Percentiles rank a stretch among this genome's conserved stretches.
Conservation (phyloP, 92 coral and sea anemone species). For the Chrysogorgia sp. region DNA sequence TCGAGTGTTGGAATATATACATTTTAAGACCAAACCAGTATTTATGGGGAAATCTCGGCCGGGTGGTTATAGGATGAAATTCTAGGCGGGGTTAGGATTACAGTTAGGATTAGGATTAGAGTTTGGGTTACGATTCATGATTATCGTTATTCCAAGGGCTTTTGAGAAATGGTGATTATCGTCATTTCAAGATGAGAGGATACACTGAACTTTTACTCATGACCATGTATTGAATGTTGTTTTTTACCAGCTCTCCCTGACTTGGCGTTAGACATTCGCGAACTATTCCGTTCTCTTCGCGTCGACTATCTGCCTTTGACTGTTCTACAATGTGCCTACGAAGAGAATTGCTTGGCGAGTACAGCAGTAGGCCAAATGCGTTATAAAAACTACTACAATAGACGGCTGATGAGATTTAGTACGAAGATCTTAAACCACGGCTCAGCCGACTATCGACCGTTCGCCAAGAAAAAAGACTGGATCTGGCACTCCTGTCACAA, state of each 20-base stretch:
- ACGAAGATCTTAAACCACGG: conserved; percentile 45
- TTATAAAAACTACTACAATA: not conserved
- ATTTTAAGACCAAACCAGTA: no score
- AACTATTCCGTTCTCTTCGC: conserved; percentile 7
- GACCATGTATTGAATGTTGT: not conserved
- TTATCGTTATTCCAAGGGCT: no score
- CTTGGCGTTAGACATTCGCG: conserved; percentile 40
- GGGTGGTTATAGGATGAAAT: no score
- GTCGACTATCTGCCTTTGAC: conserved; percentile 41
- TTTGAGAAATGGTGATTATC: not conserved
- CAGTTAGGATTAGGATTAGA: no score
- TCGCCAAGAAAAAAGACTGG: conserved; percentile 54
- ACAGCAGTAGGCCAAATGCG: conserved; percentile 25
- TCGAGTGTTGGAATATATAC: no score
- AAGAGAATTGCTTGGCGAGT: conserved; percentile 57
- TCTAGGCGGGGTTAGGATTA: no score
- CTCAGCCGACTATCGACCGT: conserved; percentile 53
- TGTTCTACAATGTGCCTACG: conserved; percentile 47
- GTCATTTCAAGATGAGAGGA: no score
- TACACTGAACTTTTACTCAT: not conserved
- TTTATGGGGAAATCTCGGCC: no score
- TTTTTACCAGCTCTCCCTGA: conserved; percentile 54
- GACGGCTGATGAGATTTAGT: conserved; percentile 58
- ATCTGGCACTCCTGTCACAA: conserved; percentile 61
- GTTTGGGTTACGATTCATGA: no score